Percentiles rank a stretch among this genome's conserved stretches.
These are phyloP conservation scores for Tachycineta bicolor DNA, from an alignment of 2,113 vertebrate genomes.

Conservation along the genomic window DNA sequence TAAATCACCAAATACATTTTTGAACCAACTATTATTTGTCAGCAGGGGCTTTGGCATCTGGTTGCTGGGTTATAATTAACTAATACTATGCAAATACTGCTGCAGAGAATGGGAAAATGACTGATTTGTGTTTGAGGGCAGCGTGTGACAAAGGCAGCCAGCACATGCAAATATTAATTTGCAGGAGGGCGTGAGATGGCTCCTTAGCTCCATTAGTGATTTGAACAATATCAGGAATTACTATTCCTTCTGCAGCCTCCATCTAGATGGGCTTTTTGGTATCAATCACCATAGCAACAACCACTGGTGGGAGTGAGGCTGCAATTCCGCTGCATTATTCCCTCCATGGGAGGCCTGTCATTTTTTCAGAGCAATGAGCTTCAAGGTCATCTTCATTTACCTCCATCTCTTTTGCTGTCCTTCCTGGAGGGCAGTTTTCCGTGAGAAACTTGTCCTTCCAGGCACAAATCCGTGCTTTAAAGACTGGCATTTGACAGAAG, in stretches of 20 bases:
- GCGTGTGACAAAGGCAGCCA: background rate
- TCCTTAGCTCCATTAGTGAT: slow-evolving; percentile 24
- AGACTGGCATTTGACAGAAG: background rate
- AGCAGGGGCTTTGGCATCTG: slow-evolving; percentile 31
- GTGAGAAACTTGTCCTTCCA: background rate
- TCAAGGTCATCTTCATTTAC: slow-evolving; percentile 63
- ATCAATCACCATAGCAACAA: slow-evolving; percentile 68
- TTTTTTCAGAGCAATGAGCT: slow-evolving; percentile 28
- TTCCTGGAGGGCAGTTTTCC: slow-evolving; percentile 32
- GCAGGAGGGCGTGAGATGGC: background rate
- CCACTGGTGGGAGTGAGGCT: slow-evolving; percentile 42
- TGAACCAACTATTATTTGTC: slow-evolving; percentile 40
- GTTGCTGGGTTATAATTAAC: slow-evolving; percentile 50
- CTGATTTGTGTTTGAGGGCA: slow-evolving; percentile 11
- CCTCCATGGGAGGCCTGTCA: slow-evolving; percentile 59
- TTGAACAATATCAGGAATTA: slow-evolving; percentile 66
- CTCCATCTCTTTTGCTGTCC: slow-evolving; percentile 9
- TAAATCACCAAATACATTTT: slow-evolving; percentile 17
- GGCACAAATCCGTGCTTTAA: background rate
- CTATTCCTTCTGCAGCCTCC: slow-evolving; percentile 44
- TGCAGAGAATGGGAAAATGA: slow-evolving; percentile 13
- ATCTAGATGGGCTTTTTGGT: slow-evolving; percentile 23
- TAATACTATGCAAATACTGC: slow-evolving; percentile 37
- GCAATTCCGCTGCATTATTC: slow-evolving; percentile 57
- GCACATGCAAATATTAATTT: slow-evolving; percentile 45